Percentiles rank a stretch among this genome's conserved stretches.
Evolutionary conservation across 1,140 invertebrate genomes (phyloP).

Genomic region (Zeugodacus cucurbitae): DNA sequence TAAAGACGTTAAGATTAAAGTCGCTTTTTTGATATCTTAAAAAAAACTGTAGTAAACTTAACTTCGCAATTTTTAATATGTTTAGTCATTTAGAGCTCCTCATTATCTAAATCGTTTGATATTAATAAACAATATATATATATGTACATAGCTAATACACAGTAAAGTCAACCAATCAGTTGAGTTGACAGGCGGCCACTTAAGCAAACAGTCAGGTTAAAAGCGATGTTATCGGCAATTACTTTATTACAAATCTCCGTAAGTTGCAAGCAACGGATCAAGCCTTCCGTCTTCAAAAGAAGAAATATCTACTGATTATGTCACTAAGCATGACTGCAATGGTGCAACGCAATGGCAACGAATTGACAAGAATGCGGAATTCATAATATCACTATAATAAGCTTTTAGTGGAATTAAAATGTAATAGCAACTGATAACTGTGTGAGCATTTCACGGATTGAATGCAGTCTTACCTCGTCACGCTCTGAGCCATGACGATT

Average conservation of each 20-base stretch:
- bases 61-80: no score
- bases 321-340: neutral
- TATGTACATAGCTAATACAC: neutral
- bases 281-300: neutral
- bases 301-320: neutral
- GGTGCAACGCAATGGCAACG: neutral
- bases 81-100: no score
- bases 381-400: neutral
- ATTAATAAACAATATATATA: no score
- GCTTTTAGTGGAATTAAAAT: slow-evolving; percentile 24
- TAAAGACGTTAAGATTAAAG: no score
- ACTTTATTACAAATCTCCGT: neutral
- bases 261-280: neutral
- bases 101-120: no score
- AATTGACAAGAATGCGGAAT: neutral
- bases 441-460: neutral
- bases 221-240: neutral
- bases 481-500: neutral
- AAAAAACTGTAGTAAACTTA: no score
- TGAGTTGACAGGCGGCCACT: neutral
- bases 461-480: neutral
- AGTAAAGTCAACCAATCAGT: neutral
- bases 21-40: no score
- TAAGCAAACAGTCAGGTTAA: neutral
- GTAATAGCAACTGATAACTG: neutral